Percentiles rank a stretch among this genome's conserved stretches.
phyloP scores from a whole-genome alignment of 2,888 invertebrate species.

The Lacanobia wlatinum region DNA sequence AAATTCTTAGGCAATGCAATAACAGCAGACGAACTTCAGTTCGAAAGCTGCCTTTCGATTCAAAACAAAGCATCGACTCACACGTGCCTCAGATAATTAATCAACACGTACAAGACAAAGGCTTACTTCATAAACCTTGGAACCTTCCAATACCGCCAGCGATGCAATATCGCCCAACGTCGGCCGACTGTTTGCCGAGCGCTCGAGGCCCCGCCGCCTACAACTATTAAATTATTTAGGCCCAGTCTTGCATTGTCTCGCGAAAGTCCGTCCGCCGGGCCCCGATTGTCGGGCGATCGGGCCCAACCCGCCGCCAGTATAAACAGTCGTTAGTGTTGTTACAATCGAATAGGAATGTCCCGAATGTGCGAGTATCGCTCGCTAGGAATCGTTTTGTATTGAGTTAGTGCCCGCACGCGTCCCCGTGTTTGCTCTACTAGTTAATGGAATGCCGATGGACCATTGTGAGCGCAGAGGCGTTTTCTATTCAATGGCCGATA shows the following conservation, averaged over 20 bases:
- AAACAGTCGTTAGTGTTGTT: slow-evolving; percentile 87
- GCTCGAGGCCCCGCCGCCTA: slow-evolving; percentile 78
- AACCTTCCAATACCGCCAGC: slow-evolving; percentile 51
- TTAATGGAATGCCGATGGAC: slow-evolving; percentile 89
- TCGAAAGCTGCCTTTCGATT: slow-evolving; percentile 42
- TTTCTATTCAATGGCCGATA: slow-evolving; percentile 85
- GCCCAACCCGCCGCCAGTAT: slow-evolving; percentile 79
- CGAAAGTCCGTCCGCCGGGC: slow-evolving; percentile 78
- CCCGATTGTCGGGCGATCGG: slow-evolving; percentile 70
- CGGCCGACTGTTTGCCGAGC: slow-evolving; percentile 80
- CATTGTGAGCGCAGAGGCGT: slow-evolving; percentile 84
- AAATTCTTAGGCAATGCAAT: slow-evolving; percentile 26
- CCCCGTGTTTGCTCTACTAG: slow-evolving; percentile 86
- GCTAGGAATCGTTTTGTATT: slow-evolving; percentile 84
- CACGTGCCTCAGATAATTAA: slow-evolving; percentile 58
- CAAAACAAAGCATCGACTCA: slow-evolving; percentile 50
- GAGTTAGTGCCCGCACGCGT: slow-evolving; percentile 84
- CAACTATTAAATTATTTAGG: slow-evolving; percentile 89
- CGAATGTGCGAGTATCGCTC: slow-evolving; percentile 82
- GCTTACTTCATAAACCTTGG: slow-evolving; percentile 62
- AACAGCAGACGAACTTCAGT: slow-evolving; percentile 9
- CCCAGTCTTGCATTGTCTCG: slow-evolving; percentile 87
- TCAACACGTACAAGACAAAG: slow-evolving; percentile 62
- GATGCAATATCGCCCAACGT: slow-evolving; percentile 61
- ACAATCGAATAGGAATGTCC: slow-evolving; percentile 77